These are phyloP conservation scores for Todiramphus chloris DNA, from an alignment of 2,113 vertebrate genomes.

Conservation along the genomic window DNA sequence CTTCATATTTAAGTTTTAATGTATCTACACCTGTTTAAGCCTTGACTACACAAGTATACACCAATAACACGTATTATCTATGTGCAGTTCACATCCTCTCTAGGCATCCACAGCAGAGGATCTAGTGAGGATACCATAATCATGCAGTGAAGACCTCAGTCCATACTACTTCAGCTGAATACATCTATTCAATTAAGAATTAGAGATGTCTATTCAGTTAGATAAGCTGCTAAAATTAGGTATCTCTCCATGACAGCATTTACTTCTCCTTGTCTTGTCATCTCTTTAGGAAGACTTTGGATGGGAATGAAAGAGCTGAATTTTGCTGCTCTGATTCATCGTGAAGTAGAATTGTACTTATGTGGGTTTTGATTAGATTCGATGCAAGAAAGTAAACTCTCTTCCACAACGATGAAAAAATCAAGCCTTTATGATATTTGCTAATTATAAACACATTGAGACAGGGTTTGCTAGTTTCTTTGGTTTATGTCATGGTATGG, in stretches of 20 bases:
- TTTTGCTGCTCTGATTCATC: constrained; percentile 17
- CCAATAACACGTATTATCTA: neutral
- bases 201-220: neutral
- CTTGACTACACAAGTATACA: neutral
- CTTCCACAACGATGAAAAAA: neutral
- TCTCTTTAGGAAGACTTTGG: constrained; percentile 6
- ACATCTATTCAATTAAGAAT: neutral
- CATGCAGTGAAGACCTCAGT: neutral
- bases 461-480: neutral
- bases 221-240: constrained; percentile 7
- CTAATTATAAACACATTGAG: neutral
- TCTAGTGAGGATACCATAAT: neutral
- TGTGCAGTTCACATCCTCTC: neutral
- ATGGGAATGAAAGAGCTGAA: neutral
- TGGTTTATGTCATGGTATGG: neutral
- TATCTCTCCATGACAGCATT: neutral
- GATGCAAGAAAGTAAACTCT: neutral
- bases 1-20: neutral
- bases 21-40: neutral
- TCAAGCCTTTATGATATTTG: neutral
- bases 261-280: neutral
- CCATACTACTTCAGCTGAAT: neutral
- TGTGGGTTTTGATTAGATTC: neutral
- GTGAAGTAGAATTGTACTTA: neutral
- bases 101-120: neutral